Evolutionary conservation across 2,888 invertebrate species (phyloP), one percentile per base, ranked within the genome.

Genomic region (Meloe dianella): DNA sequence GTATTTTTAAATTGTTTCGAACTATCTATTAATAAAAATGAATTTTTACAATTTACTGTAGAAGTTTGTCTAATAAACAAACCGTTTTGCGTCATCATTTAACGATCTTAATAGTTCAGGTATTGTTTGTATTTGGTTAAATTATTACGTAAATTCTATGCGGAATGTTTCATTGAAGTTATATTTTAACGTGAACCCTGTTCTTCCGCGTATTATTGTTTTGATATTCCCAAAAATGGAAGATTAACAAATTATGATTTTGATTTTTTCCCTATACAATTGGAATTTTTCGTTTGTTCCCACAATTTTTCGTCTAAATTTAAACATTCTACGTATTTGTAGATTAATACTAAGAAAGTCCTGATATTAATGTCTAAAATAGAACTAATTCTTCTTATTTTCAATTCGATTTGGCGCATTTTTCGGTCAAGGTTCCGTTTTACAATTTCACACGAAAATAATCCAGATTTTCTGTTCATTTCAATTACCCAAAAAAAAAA

Each of bases 11-110:
- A 27, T 27, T 27, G 32, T 32, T 32, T 10, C 35, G 14, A 35
- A 35, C 1, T 35, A 2, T 35, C 27, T 54, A 17, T 24, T 12
- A 17, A 27, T 58, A 58, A 14, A 27, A 27, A 29, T 27, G 32
- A 27, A 27, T 58, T 20, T 54, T 56, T 56, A 47, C 66, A 22
- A 62, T 66, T 63, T 63, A 66, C 47, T 47, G 47, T 51, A 22
- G 51, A 51, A 22, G 5, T 63, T 66, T 66, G 32, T 66, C 38
- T 61, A 67, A 61, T 60, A 63, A 64, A 60, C 32, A 38, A 51
- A 60, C 38, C 20, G 57, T 63, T 63, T 60, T 67, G 60, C 67
- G 67, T 67, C 67, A 67, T 35, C 60, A 6, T 47, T 47, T 47
- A 35, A 35, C 35, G 1, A 41, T 7, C 41, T 2, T 17, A 24